phyloP scores from a whole-genome alignment of 2,797 vertebrate genomes.

The Siniperca obscura region DNA sequence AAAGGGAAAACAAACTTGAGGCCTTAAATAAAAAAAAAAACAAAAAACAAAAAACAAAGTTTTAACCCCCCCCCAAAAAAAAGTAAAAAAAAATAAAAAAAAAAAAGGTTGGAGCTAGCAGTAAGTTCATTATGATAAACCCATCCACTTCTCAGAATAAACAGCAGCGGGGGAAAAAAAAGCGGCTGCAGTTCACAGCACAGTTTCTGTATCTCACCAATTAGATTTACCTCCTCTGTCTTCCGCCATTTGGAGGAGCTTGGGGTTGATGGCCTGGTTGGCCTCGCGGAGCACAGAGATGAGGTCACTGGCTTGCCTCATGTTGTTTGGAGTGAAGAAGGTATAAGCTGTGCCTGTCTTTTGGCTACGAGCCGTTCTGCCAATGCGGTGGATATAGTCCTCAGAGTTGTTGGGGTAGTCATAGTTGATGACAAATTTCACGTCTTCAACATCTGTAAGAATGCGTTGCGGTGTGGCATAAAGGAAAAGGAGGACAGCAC shows the following conservation, averaged over 20 bases:
- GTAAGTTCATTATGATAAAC: conserved; percentile 14
- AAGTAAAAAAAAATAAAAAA: background rate
- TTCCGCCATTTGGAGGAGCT: conserved; percentile 98
- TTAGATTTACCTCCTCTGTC: conserved; percentile 98
- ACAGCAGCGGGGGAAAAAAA: conserved; percentile 40
- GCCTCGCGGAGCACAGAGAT: conserved; percentile 98
- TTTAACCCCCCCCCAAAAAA: too few relatives aligned
- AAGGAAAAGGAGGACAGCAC: conserved; percentile 82
- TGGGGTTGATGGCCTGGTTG: conserved; percentile 99
- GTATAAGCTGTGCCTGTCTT: conserved; percentile 99
- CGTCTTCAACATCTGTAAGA: conserved; percentile 99
- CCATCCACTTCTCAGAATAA: conserved; percentile 34
- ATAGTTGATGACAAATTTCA: conserved; percentile 99
- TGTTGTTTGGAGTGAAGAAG: conserved; percentile 99
- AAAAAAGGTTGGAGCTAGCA: conserved; percentile 5
- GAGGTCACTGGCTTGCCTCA: conserved; percentile 97
- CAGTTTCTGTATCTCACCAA: conserved; percentile 92
- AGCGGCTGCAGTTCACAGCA: conserved; percentile 83
- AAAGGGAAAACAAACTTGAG: background rate
- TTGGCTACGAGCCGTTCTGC: conserved; percentile 98
- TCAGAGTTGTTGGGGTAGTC: conserved; percentile 99
- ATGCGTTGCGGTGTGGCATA: conserved; percentile 89
- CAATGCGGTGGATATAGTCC: conserved; percentile 99
- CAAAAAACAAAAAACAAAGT: too few relatives aligned
- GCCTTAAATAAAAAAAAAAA: background rate